These are phyloP conservation scores for Serrognathus titanus DNA, from an alignment of 2,888 invertebrate genomes.

Conservation along the genomic window DNA sequence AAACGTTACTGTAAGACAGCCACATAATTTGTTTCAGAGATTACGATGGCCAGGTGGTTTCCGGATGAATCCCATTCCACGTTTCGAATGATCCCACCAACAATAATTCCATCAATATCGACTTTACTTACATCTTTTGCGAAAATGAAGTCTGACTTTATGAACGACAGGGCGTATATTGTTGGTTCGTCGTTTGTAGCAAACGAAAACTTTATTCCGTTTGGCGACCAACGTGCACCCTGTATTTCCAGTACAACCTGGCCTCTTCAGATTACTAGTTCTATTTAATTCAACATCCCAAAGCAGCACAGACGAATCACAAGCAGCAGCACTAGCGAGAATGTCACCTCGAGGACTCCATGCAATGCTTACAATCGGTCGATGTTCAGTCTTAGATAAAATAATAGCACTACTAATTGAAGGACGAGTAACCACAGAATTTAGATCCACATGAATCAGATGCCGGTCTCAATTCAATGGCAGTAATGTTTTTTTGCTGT, in stretches of 20 bases:
- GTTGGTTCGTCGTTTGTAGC: constrained; percentile 77
- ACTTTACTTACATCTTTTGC: constrained; percentile 57
- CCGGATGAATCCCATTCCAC: constrained; percentile 83
- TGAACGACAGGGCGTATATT: constrained; percentile 65
- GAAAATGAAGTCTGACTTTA: constrained; percentile 39
- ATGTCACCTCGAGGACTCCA: constrained; percentile 82
- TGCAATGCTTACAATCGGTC: constrained; percentile 76
- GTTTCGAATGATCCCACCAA: constrained; percentile 75
- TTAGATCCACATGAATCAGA: no score
- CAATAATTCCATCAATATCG: constrained; percentile 56
- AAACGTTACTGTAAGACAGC: constrained; percentile 75
- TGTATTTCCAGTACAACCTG: constrained; percentile 77
- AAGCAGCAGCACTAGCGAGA: constrained; percentile 74
- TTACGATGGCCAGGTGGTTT: constrained; percentile 74
- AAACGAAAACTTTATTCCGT: constrained; percentile 71
- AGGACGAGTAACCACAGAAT: constrained; percentile 77
- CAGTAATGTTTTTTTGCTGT: constrained; percentile 73
- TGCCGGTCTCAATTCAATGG: constrained; percentile 81
- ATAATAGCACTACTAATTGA: constrained; percentile 75
- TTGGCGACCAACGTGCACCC: constrained; percentile 84
- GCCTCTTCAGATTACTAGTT: constrained; percentile 65
- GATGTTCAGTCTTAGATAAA: constrained; percentile 68
- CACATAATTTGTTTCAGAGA: constrained; percentile 71
- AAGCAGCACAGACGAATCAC: constrained; percentile 75
- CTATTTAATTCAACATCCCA: constrained; percentile 80